A percentile compares a stretch with the other conserved stretches of the same genome.
Evolutionary conservation across 2,797 vertebrate species (phyloP).

Genomic region (Buceros bicornis): DNA sequence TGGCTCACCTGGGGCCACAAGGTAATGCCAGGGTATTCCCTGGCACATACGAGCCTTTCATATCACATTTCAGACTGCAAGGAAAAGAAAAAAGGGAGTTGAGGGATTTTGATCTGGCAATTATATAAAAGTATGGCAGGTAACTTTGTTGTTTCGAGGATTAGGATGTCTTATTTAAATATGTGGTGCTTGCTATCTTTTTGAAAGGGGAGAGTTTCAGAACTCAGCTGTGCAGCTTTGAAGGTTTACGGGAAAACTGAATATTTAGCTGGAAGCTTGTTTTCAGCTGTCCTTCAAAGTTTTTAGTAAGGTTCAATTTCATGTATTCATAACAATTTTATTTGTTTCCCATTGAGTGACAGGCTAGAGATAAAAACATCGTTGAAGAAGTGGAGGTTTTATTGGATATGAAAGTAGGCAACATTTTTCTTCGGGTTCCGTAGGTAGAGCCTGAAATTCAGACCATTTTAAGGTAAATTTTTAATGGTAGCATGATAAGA

Average conservation of each 20-base stretch:
- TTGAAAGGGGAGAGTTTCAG: background rate
- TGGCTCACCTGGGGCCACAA: background rate
- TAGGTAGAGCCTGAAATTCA: background rate
- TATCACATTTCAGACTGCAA: background rate
- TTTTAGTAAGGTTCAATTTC: background rate
- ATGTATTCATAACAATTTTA: slow-evolving; percentile 2
- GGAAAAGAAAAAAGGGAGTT: rapidly evolving
- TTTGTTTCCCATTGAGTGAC: slow-evolving; percentile 36
- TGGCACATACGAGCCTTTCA: background rate
- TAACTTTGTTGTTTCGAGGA: background rate
- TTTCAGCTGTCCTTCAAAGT: background rate
- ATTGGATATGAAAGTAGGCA: background rate
- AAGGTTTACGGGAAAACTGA: background rate
- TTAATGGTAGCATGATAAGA: background rate
- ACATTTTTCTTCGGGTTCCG: background rate
- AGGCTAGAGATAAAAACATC: background rate
- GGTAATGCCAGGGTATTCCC: background rate
- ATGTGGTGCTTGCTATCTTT: background rate
- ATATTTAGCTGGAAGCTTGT: background rate
- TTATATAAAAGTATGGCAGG: rapidly evolving
- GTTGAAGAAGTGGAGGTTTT: background rate
- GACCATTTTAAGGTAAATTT: slow-evolving; percentile 3
- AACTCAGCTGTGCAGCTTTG: background rate
- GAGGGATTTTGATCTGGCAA: background rate
- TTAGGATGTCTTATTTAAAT: background rate